A percentile compares a stretch with the other conserved stretches of the same genome.
Conservation (phyloP, 2,113 vertebrate genomes). For the Periophthalmodon schlosseri region DNA sequence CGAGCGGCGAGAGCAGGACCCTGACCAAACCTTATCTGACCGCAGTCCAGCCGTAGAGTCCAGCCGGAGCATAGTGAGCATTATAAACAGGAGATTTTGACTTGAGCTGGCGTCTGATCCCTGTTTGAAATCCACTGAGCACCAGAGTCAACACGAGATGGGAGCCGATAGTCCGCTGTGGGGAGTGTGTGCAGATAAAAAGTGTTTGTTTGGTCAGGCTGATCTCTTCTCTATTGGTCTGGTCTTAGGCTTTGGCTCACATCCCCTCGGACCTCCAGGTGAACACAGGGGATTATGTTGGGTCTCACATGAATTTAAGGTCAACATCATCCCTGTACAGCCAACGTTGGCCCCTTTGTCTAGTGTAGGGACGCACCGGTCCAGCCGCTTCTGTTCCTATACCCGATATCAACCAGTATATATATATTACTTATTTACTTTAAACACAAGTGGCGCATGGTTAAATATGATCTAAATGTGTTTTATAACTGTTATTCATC, state of each 20-base stretch:
- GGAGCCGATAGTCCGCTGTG: conserved; percentile 51
- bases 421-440: too few relatives aligned
- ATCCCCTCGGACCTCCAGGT: conserved; percentile 41
- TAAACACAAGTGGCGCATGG: too few relatives aligned
- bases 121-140: conserved; percentile 66
- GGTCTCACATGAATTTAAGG: conserved; percentile 58
- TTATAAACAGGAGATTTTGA: conserved; percentile 67
- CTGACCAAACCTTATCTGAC: conserved; percentile 44
- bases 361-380: too few relatives aligned
- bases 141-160: conserved; percentile 67
- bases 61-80: conserved; percentile 46
- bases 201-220: conserved; percentile 64
- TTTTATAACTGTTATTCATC: too few relatives aligned
- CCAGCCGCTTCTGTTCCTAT: too few relatives aligned
- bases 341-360: background rate
- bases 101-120: conserved; percentile 62
- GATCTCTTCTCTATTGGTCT: conserved; percentile 58
- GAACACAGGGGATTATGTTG: conserved; percentile 55
- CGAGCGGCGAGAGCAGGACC: conserved; percentile 31
- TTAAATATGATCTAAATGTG: too few relatives aligned
- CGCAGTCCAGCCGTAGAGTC: conserved; percentile 29
- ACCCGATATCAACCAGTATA: too few relatives aligned
- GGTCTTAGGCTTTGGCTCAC: conserved; percentile 50
- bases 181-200: conserved; percentile 60
- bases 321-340: conserved; percentile 45